These are phyloP conservation scores for Syngnathus scovelli DNA, from an alignment of 2,113 vertebrate genomes.

Conservation along the genomic window DNA sequence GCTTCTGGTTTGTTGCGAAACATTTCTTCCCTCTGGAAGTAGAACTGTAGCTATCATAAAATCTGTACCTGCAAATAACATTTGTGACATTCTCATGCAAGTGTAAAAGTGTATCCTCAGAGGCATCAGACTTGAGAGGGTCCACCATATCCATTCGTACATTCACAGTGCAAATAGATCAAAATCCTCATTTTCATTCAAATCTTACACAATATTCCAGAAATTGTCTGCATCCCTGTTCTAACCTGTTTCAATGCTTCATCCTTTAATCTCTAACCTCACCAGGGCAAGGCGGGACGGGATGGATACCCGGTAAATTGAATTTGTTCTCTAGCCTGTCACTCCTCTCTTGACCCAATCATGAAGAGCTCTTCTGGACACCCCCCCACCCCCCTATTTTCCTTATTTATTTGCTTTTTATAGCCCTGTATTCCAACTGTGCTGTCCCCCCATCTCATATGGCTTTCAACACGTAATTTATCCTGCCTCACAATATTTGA, in stretches of 20 bases:
- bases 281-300: constrained; percentile 92
- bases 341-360: constrained; percentile 45
- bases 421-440: background rate
- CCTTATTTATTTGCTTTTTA: constrained; percentile 1
- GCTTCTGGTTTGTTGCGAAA: background rate
- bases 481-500: constrained; percentile 33
- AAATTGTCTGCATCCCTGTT: constrained; percentile 37
- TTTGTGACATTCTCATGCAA: background rate
- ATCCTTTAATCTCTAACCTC: constrained; percentile 75
- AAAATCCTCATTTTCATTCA: background rate
- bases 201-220: background rate
- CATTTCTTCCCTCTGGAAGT: background rate
- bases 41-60: background rate
- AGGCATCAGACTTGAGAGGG: background rate
- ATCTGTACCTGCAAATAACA: background rate
- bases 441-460: background rate
- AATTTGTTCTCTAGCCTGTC: constrained; percentile 51
- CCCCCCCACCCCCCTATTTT: background rate
- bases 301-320: constrained; percentile 98
- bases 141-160: background rate
- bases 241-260: constrained; percentile 51
- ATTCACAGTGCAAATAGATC: background rate
- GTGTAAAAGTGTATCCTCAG: background rate
- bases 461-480: constrained; percentile 3
- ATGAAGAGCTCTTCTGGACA: background rate